These are phyloP conservation scores for Pelecanoides urinatrix DNA, from an alignment of 2,113 vertebrate genomes.

Conservation along the genomic window DNA sequence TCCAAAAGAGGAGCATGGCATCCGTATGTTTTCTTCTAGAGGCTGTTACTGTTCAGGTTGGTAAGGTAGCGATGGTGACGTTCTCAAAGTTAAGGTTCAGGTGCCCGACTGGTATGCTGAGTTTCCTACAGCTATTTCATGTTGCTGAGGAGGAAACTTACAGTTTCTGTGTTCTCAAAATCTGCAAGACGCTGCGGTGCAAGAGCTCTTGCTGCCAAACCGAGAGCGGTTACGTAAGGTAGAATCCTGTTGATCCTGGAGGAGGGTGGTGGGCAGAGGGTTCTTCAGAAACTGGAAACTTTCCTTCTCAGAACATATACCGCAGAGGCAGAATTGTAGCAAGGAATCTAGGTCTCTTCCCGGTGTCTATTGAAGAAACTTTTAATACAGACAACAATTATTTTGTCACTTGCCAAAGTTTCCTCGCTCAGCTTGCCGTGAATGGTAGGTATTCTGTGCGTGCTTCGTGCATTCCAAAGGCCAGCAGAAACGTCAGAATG, in stretches of 20 bases:
- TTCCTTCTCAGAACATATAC: neutral
- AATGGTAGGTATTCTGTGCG: neutral
- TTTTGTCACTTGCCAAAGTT: neutral
- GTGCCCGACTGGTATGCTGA: neutral
- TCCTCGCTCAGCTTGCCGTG: neutral
- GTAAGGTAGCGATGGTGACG: neutral
- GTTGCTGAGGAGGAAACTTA: neutral
- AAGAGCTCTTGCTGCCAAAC: neutral
- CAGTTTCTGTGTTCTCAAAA: neutral
- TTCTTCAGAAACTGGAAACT: neutral
- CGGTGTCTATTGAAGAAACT: rapidly evolving
- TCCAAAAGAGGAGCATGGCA: neutral
- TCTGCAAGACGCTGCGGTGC: neutral
- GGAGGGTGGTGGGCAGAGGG: neutral
- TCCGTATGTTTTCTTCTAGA: neutral
- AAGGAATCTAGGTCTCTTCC: neutral
- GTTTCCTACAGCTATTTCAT: neutral
- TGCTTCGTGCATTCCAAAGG: neutral
- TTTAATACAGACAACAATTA: neutral
- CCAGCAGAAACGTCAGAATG: neutral
- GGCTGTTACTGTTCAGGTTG: neutral
- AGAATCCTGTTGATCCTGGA: neutral
- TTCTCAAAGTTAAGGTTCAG: neutral
- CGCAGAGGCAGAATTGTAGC: neutral
- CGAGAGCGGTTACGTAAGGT: neutral